Base-by-base conservation (phyloP, 1,140 invertebrate species). In the Agrypnia vestita region DNA sequence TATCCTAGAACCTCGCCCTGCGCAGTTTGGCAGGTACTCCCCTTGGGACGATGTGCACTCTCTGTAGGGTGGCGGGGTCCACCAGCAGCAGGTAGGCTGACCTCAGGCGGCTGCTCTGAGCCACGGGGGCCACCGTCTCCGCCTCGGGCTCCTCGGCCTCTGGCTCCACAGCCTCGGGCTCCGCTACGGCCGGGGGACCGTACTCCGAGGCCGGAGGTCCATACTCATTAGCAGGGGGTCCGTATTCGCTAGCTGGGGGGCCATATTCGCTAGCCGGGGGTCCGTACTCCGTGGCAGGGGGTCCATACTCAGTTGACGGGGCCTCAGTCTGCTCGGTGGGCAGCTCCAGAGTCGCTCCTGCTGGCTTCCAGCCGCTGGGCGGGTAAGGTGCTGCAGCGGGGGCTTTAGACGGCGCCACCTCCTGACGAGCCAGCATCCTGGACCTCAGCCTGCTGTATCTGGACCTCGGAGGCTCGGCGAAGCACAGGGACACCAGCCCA, bases 231-330 rank as follows among this genome's bases (percentile, higher is more conserved):
- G 84, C 17, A 85, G 80, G 6, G 87, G 87, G 83, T 1, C 82
- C n/a, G n/a, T n/a, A n/a, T n/a, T n/a, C n/a, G n/a, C n/a, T n/a
- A n/a, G n/a, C n/a, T n/a, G n/a, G n/a, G 17, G 87, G 86, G 62
- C 85, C 87, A 80, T 90, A 90, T 19, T 85, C 84, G 0, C n/a
- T 35, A 25, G 84, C 85, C 15, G 89, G 89, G 0, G 86, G 79
- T 15, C 88, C 89, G 9, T 90, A 90, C 19, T 85, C 84, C 0
- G 64, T 9, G 17, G 43, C 64, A 9, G 64, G 64, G 3, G 64
- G 43, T 4, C 64, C 64, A 21, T 69, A 69, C 10, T 46, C 64
- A 9, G 86, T 85, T 6, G 85, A 79, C 0, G 88, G 89, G 7
- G 86, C 85, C 12, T 82, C 55, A 0, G 82, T 73, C 84, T 88